Conservation (phyloP, 1,140 invertebrate species). For the Bombus difficillimus region DNA sequence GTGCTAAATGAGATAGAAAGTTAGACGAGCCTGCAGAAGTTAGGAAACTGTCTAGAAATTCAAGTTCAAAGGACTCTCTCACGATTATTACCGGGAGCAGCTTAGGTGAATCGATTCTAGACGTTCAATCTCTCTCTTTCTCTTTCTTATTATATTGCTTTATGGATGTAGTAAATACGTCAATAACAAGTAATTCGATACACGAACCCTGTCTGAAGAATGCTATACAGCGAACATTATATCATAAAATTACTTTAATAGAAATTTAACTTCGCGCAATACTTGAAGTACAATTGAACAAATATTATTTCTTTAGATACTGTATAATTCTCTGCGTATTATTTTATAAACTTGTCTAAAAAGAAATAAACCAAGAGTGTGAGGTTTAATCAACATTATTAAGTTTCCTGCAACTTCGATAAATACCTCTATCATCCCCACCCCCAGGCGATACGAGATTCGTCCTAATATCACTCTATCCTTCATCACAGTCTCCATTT, state of each 20-base stretch:
- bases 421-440: not conserved
- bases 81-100: conserved; percentile 42
- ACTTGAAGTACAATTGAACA: not conserved
- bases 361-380: too few species aligned
- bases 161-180: not conserved
- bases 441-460: not conserved
- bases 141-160: not conserved
- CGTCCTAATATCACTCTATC: not conserved
- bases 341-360: too few species aligned
- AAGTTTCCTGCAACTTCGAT: not conserved
- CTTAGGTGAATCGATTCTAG: conserved; percentile 40
- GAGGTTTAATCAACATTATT: not conserved
- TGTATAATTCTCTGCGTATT: not conserved
- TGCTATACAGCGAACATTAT: not conserved
- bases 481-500: not conserved
- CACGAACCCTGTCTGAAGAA: not conserved
- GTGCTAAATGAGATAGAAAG: conserved; percentile 58
- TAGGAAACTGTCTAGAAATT: conserved; percentile 46
- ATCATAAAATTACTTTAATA: not conserved
- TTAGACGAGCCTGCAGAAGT: conserved; percentile 50
- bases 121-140: not conserved
- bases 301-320: not conserved
- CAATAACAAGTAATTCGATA: not conserved
- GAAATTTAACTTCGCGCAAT: not conserved
- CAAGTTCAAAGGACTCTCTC: conserved; percentile 55